A percentile compares a stretch with the other conserved stretches of the same genome.
Conservation (phyloP, 2,113 vertebrate genomes). For the Toxostoma redivivum region DNA sequence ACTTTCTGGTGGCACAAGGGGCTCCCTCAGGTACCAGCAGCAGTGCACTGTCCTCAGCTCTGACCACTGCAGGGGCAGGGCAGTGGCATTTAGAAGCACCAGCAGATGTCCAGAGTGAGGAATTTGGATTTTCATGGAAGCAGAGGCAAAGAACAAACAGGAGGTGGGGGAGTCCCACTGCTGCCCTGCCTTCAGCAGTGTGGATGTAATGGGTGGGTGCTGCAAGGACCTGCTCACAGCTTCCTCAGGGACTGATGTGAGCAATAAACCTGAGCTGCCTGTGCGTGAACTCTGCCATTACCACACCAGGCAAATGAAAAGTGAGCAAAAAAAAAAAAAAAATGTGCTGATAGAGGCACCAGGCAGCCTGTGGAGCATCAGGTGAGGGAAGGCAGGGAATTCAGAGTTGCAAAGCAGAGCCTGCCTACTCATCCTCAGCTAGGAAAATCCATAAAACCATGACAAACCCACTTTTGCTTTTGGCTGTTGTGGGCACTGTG, state of each 20-base stretch:
- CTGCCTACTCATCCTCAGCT: neutral
- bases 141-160: neutral
- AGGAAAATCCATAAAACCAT: neutral
- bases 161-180: neutral
- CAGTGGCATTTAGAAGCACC: neutral
- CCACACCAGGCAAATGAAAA: constrained; percentile 47
- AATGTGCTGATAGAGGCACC: neutral
- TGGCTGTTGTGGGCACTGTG: fast-evolving
- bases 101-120: neutral
- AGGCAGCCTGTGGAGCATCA: neutral
- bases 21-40: neutral
- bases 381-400: neutral
- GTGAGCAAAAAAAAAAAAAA: too few relatives aligned
- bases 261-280: constrained; percentile 1
- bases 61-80: neutral
- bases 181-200: neutral
- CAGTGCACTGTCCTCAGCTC: neutral
- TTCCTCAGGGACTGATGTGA: neutral
- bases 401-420: neutral
- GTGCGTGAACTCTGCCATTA: neutral
- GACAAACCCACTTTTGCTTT: neutral
- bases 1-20: neutral
- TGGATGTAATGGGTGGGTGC: neutral
- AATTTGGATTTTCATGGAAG: neutral
- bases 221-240: constrained; percentile 7